phyloP scores from a whole-genome alignment of 2,113 vertebrate genomes.

The Plectropomus leopardus region DNA sequence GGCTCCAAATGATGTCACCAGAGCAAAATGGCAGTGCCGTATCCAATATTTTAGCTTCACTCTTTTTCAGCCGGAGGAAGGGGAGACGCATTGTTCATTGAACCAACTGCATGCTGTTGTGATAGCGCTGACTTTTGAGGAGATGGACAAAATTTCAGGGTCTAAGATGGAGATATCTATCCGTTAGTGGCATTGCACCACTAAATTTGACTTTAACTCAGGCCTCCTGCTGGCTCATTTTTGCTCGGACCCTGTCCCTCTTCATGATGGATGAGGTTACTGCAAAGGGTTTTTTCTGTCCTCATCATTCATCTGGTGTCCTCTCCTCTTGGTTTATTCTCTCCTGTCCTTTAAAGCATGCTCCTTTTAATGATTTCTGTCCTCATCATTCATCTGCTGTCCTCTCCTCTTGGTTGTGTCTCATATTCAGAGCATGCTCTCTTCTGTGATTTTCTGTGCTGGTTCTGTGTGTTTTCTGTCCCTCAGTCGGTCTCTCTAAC shows the following conservation, averaged over 20 bases:
- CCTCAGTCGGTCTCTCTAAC: slow-evolving; percentile 87
- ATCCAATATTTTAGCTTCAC: too few relatives aligned
- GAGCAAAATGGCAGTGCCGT: too few relatives aligned
- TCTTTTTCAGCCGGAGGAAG: too few relatives aligned
- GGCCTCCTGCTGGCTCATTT: background rate
- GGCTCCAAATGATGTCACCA: too few relatives aligned
- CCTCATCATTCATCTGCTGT: slow-evolving; percentile 44
- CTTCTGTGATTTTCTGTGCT: slow-evolving; percentile 82
- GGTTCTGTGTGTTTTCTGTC: slow-evolving; percentile 81
- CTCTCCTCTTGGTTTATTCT: slow-evolving; percentile 5
- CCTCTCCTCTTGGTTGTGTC: slow-evolving; percentile 6
- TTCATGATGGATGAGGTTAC: slow-evolving; percentile 13
- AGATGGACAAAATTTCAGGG: too few relatives aligned
- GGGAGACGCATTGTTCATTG: too few relatives aligned
- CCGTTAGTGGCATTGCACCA: too few relatives aligned
- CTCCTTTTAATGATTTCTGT: slow-evolving; percentile 82
- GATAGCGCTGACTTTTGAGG: too few relatives aligned
- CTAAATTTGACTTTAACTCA: too few relatives aligned
- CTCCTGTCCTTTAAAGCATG: slow-evolving; percentile 78
- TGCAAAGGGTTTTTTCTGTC: slow-evolving; percentile 15
- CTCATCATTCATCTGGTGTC: slow-evolving; percentile 28
- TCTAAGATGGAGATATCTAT: too few relatives aligned
- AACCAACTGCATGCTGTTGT: too few relatives aligned
- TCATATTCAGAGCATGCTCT: slow-evolving; percentile 77
- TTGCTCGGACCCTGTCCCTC: background rate